Base-by-base conservation (phyloP, 35 echinoderm and acorn worm species). In the Apostichopus japonicus region DNA sequence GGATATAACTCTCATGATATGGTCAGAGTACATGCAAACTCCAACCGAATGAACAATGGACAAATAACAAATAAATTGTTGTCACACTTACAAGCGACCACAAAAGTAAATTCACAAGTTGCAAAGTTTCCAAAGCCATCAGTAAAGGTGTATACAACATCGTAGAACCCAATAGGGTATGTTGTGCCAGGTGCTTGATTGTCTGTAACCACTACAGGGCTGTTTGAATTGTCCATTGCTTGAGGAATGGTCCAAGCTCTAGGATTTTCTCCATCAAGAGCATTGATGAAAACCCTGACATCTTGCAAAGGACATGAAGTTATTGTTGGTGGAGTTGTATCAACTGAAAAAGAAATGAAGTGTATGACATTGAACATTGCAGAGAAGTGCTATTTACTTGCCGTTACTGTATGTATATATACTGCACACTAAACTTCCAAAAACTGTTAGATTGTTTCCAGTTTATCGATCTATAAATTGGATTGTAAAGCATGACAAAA, bases 71-170 rank as follows among this genome's bases (percentile, higher is more conserved):
- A 44, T 44, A 61, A 61, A 61, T 10, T 7, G n/a, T 19, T 75
- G 79, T 5, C 3, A 72, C 63, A 72, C 86, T 89, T 75, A 89
- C 86, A 89, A 23, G 86, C 86, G 51, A 89, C 86, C 53, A 89
- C 72, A 25, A 89, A 89, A 22, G 63, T 72, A 62, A 89, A 89
- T 89, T 71, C 61, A 73, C 86, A 89, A 63, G 86, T 89, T 65
- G 86, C 86, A 65, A 51, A 13, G 27, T 89, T 89, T 10, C 86
- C 86, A 89, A 72, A 21, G 25, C n/a, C 4, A 72, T 89, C 86
- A 4, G 22, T 27, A 27, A 89, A 89, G 44, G 67, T 89, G 86
- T 89, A 89, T 0, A 89, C 17, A 2, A 89, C 63, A 54, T 17
- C 15, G 61, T 89, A 89, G 61, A 89, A 89, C 51, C 86, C 86